Evolutionary conservation across 2,888 invertebrate genomes (phyloP).

Genomic region (Myopa testacea): DNA sequence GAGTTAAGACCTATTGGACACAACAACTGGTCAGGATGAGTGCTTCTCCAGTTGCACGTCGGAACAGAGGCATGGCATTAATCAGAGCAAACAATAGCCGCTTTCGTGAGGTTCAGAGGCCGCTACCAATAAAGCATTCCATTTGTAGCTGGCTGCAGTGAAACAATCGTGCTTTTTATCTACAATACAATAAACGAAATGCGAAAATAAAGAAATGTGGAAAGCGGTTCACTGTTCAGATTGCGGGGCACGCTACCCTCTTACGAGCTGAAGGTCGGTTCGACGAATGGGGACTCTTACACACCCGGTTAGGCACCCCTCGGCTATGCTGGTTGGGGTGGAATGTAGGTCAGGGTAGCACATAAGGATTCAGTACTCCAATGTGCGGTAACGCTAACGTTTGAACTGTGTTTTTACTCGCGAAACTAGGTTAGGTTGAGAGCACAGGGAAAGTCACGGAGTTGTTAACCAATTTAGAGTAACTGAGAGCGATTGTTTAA

Average conservation of each 20-base stretch:
- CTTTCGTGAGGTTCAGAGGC: neutral
- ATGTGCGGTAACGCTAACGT: neutral
- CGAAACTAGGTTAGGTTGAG: neutral
- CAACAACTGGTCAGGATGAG: conserved; percentile 9
- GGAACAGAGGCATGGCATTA: neutral
- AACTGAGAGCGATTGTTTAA: too few species aligned
- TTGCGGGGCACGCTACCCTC: neutral
- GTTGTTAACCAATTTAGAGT: neutral
- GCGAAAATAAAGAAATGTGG: neutral
- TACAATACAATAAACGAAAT: neutral
- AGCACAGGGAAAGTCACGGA: neutral
- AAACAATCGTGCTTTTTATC: neutral
- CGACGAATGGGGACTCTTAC: neutral
- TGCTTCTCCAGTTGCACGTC: neutral
- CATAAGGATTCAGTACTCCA: neutral
- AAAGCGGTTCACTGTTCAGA: neutral
- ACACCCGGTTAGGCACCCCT: neutral
- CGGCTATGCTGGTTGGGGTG: neutral
- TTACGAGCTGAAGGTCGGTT: neutral
- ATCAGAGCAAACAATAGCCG: conserved; percentile 6
- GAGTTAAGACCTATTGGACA: neutral
- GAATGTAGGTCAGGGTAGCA: neutral
- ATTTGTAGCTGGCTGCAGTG: neutral
- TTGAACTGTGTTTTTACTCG: neutral
- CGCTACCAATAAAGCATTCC: neutral